Evolutionary conservation across 2,113 vertebrate genomes (phyloP).

Genomic region (Craseonycteris thonglongyai): DNA sequence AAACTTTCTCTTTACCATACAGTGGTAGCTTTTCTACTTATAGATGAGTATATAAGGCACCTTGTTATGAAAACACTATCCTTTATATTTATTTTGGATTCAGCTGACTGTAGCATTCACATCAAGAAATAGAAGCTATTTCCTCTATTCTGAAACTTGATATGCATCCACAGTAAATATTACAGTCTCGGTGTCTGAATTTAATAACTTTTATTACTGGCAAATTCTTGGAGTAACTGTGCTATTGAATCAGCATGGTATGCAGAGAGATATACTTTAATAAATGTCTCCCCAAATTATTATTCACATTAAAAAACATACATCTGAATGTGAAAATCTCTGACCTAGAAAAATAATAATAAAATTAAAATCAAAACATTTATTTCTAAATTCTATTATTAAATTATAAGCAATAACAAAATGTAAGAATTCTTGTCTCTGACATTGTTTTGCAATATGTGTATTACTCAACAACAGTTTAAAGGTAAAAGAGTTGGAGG

Average conservation of each 20-base stretch:
- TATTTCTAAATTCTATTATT: not conserved
- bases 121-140: constrained; percentile 70
- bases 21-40: constrained; percentile 55
- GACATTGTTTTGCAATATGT: not conserved
- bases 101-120: constrained; percentile 69
- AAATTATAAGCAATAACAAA: not conserved
- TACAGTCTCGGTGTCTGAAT: constrained; percentile 67
- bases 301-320: constrained; percentile 26
- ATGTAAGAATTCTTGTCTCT: not conserved
- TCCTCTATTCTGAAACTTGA: constrained; percentile 73
- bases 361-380: not conserved
- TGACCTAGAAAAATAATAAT: not conserved
- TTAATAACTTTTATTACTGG: constrained; percentile 68
- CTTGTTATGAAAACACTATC: constrained; percentile 67
- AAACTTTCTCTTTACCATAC: constrained; percentile 53
- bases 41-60: constrained; percentile 5
- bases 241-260: constrained; percentile 56
- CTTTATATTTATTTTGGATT: constrained; percentile 76
- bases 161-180: constrained; percentile 74
- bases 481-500: not conserved
- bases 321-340: not conserved
- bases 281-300: constrained; percentile 44
- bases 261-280: constrained; percentile 52
- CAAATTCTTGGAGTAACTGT: constrained; percentile 56
- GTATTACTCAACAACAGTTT: not conserved